Evolutionary conservation across 2,113 vertebrate genomes (phyloP).

Genomic region (Tachysurus fulvidraco): DNA sequence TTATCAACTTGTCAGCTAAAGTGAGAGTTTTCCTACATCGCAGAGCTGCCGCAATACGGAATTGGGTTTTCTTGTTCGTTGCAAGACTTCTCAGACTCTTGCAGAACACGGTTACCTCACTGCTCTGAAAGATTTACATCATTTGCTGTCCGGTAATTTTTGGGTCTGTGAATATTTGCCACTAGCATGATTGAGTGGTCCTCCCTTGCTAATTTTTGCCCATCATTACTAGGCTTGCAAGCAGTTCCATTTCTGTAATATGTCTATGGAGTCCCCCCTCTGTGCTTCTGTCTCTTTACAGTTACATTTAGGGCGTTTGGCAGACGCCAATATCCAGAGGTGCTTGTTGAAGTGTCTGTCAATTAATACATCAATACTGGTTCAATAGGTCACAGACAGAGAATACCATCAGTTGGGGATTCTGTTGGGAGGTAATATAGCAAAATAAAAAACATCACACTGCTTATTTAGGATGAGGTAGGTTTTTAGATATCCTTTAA

Average conservation of each 20-base stretch:
- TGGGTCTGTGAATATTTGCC: not conserved
- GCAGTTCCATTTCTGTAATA: not conserved
- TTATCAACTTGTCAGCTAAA: not conserved
- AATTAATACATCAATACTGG: too few species aligned
- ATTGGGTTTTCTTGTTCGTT: not conserved
- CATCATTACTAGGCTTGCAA: not conserved
- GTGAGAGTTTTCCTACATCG: not conserved
- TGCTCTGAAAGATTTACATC: not conserved
- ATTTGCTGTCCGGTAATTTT: not conserved
- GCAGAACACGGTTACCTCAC: not conserved
- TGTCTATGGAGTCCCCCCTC: not conserved
- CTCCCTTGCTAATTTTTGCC: not conserved
- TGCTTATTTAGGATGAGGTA: too few species aligned
- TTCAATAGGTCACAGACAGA: too few species aligned
- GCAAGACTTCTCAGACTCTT: not conserved
- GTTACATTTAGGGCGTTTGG: too few species aligned
- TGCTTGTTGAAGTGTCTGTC: too few species aligned
- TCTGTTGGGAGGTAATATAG: too few species aligned
- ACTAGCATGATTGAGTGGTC: not conserved
- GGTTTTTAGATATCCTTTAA: too few species aligned
- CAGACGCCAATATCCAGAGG: too few species aligned
- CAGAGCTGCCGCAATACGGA: not conserved
- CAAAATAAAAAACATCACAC: too few species aligned
- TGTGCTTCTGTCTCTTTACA: not conserved
- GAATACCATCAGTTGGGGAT: too few species aligned